These are phyloP conservation scores for Alsophila aescularia DNA, from an alignment of 2,888 invertebrate species.

Conservation along the genomic window DNA sequence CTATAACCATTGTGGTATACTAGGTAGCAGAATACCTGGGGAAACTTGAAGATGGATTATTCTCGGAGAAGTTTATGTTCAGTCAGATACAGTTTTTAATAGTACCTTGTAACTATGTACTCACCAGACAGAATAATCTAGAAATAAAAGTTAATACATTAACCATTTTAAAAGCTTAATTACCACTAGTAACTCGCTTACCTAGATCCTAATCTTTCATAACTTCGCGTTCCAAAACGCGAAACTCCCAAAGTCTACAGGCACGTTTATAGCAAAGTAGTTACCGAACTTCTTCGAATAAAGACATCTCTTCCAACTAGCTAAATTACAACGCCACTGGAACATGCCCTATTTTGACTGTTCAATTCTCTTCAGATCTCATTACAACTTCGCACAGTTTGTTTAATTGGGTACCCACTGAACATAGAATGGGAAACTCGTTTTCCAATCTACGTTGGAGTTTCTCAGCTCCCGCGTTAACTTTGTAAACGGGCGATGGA, in stretches of 20 bases:
- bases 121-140: too few species aligned
- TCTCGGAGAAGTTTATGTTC: too few species aligned
- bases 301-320: constrained; percentile 37
- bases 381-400: constrained; percentile 57
- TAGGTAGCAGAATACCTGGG: too few species aligned
- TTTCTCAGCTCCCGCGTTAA: constrained; percentile 7
- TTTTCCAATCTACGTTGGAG: constrained; percentile 43
- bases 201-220: not conserved
- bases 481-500: constrained; percentile 14
- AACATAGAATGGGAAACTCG: constrained; percentile 39
- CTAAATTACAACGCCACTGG: constrained; percentile 40
- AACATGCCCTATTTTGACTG: constrained; percentile 48
- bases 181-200: too few species aligned
- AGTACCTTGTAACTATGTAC: too few species aligned
- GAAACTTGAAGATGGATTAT: too few species aligned
- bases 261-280: constrained; percentile 24
- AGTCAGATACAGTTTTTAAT: too few species aligned
- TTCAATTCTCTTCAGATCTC: constrained; percentile 57
- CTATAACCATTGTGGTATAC: too few species aligned
- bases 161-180: not conserved
- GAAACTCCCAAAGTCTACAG: constrained; percentile 11
- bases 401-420: constrained; percentile 57
- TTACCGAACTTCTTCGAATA: constrained; percentile 28
- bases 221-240: not conserved
- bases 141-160: too few species aligned